A percentile compares a stretch with the other conserved stretches of the same genome.
These are phyloP conservation scores for Cheilosia grossa DNA, from an alignment of 2,888 invertebrate species.

Conservation along the genomic window DNA sequence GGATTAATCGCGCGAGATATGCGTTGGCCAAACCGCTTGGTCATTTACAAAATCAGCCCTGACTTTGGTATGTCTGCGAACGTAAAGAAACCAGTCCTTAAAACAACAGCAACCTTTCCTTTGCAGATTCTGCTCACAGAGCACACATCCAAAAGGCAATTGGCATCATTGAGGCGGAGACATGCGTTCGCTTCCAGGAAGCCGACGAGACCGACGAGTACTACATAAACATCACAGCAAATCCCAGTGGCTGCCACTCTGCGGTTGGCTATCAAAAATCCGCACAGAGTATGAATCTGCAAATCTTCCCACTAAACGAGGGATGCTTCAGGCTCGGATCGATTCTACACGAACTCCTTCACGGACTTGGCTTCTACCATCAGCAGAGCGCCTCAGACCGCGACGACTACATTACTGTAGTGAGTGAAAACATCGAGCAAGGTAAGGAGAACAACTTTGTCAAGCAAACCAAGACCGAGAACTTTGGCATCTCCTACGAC, in stretches of 20 bases:
- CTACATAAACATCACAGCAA: slow-evolving; percentile 78
- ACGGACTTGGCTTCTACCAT: slow-evolving; percentile 91
- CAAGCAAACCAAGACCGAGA: slow-evolving; percentile 86
- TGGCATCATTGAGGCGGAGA: slow-evolving; percentile 87
- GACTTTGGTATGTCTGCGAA: slow-evolving; percentile 45
- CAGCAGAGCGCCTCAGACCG: slow-evolving; percentile 91
- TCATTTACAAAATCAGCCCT: slow-evolving; percentile 86
- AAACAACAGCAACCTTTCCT: not conserved
- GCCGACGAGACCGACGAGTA: slow-evolving; percentile 82
- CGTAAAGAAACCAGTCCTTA: not conserved
- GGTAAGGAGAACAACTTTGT: slow-evolving; percentile 88
- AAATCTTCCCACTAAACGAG: slow-evolving; percentile 76
- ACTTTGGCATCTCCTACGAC: slow-evolving; percentile 89
- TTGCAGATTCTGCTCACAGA: slow-evolving; percentile 83
- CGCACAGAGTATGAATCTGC: slow-evolving; percentile 79
- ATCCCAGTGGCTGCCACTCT: slow-evolving; percentile 90
- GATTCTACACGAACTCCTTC: slow-evolving; percentile 90
- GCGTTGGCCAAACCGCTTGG: slow-evolving; percentile 87
- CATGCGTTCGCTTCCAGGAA: slow-evolving; percentile 89
- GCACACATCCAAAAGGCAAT: slow-evolving; percentile 88
- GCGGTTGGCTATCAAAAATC: slow-evolving; percentile 87
- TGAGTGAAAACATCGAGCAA: slow-evolving; percentile 82
- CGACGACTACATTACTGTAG: slow-evolving; percentile 87
- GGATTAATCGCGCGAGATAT: slow-evolving; percentile 85
- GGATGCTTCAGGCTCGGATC: slow-evolving; percentile 84